These are phyloP conservation scores for Cercopithecus mona DNA, from an alignment of 2,113 vertebrate species.

Conservation along the genomic window DNA sequence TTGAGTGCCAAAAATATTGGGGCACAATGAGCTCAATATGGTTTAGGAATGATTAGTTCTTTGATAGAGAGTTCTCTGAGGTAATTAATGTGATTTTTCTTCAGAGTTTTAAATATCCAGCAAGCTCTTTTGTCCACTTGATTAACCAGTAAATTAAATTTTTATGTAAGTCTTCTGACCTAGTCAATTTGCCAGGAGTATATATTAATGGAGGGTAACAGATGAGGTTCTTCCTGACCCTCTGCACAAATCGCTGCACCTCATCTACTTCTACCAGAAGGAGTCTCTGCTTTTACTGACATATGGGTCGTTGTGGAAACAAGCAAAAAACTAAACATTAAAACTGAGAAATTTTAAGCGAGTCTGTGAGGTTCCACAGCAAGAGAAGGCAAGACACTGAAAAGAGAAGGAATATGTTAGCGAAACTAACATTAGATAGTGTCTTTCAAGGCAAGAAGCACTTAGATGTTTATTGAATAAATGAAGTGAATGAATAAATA, in stretches of 20 bases:
- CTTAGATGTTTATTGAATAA: not conserved
- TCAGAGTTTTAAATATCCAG: constrained; percentile 43
- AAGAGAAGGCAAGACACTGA: not conserved
- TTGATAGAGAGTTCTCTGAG: not conserved
- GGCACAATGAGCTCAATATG: not conserved
- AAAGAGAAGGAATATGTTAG: not conserved
- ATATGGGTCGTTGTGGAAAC: not conserved
- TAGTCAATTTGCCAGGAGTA: not conserved
- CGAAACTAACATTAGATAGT: not conserved
- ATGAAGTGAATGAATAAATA: not conserved
- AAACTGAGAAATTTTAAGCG: not conserved
- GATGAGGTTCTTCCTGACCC: not conserved
- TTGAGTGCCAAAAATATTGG: not conserved
- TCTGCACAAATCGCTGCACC: not conserved
- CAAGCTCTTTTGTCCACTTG: constrained; percentile 60
- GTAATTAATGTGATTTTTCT: constrained; percentile 61
- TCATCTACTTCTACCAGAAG: not conserved
- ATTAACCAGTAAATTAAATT: constrained; percentile 69
- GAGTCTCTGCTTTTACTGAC: not conserved
- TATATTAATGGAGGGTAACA: not conserved
- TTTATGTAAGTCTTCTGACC: constrained; percentile 57
- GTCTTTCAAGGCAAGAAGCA: not conserved
- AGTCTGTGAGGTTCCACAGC: not conserved
- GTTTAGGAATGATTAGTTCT: not conserved
- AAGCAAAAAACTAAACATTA: not conserved